A percentile compares a stretch with the other conserved stretches of the same genome.
Conservation (phyloP, 2,113 vertebrate species). For the Crotophaga sulcirostris region DNA sequence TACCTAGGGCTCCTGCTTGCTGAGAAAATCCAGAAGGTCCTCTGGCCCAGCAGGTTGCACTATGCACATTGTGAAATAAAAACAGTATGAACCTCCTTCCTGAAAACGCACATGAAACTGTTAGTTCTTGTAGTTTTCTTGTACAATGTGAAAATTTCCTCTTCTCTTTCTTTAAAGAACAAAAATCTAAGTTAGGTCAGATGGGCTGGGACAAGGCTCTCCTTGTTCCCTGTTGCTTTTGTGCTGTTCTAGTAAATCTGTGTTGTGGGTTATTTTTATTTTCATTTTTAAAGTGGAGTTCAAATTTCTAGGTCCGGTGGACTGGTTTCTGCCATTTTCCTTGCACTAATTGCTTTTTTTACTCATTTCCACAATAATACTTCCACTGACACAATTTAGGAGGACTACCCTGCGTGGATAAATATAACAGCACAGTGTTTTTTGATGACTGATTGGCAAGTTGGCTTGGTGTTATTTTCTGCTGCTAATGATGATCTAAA, state of each 20-base stretch:
- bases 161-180: background rate
- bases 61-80: background rate
- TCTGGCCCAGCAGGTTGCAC: background rate
- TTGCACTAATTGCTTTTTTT: background rate
- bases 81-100: background rate
- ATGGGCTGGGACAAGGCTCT: background rate
- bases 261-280: background rate
- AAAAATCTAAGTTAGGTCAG: background rate
- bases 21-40: background rate
- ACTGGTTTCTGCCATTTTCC: background rate
- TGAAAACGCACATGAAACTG: background rate
- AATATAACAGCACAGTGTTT: background rate
- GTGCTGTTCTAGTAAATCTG: background rate
- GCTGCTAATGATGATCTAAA: background rate
- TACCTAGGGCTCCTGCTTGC: slow-evolving; percentile 27
- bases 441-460: background rate
- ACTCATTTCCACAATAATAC: background rate
- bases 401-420: background rate
- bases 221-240: background rate
- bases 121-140: background rate
- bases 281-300: background rate
- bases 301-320: background rate
- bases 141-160: background rate
- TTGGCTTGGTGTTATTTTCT: background rate
- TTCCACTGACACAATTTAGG: background rate